phyloP scores from a whole-genome alignment of 1,140 invertebrate genomes.

The Mizuhopecten yessoensis region DNA sequence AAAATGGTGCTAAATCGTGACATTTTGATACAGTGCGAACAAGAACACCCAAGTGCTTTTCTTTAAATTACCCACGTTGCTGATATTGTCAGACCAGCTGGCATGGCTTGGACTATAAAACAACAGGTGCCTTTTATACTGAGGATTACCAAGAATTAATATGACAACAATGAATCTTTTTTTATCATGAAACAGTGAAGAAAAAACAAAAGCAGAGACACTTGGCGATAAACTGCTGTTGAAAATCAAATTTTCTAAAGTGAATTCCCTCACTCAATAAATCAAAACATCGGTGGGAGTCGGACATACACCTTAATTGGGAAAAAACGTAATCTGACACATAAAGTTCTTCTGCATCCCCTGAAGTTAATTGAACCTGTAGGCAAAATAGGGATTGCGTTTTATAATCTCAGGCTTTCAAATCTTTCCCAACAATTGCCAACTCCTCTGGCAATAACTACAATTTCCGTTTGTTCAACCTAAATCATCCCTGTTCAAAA shows the following conservation, averaged over 20 bases:
- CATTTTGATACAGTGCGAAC: no score
- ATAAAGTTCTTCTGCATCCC: background rate
- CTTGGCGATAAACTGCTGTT: background rate
- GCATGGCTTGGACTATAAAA: no score
- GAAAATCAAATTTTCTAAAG: constrained; percentile 2
- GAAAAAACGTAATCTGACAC: background rate
- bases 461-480: background rate
- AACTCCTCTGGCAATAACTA: background rate
- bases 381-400: background rate
- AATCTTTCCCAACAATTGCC: background rate
- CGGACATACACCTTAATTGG: background rate
- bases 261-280: background rate
- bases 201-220: no score
- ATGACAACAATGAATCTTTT: background rate
- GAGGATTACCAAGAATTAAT: background rate
- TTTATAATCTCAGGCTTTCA: background rate
- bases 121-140: background rate
- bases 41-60: no score
- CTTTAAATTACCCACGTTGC: no score
- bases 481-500: background rate
- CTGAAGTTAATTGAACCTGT: background rate
- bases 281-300: background rate
- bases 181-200: background rate
- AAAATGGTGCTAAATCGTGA: no score
- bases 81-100: background rate